These are phyloP conservation scores for Pyrgus malvae DNA, from an alignment of 2,888 invertebrate species.

Conservation along the genomic window DNA sequence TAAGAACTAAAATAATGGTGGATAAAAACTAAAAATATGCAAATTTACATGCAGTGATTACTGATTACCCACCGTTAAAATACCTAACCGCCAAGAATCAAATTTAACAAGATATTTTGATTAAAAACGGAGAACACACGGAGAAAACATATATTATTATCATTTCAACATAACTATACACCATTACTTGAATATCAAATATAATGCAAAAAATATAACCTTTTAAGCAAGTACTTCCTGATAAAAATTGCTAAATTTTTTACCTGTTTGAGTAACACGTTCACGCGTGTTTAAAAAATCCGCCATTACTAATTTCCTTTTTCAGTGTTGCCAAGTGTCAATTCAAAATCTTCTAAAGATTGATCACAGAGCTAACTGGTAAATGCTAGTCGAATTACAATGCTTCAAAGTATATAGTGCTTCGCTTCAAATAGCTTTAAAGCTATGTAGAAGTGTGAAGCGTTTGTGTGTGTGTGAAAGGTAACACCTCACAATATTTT, in stretches of 20 bases:
- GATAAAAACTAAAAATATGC: background rate
- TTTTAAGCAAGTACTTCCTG: background rate
- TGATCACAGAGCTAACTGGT: background rate
- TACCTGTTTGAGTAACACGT: conserved; percentile 3
- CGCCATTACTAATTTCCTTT: background rate
- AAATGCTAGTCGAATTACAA: background rate
- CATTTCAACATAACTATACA: conserved; percentile 4
- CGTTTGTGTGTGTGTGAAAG: too few relatives aligned
- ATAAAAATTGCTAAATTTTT: background rate
- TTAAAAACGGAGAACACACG: background rate
- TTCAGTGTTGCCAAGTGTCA: background rate
- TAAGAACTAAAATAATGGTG: conserved; percentile 1
- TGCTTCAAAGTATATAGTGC: background rate
- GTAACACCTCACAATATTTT: conserved; percentile 20
- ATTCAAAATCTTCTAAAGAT: background rate
- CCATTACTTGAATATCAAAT: background rate
- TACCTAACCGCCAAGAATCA: background rate
- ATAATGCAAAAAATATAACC: conserved; percentile 1
- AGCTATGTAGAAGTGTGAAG: too few relatives aligned
- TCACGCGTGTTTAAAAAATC: background rate
- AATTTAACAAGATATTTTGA: background rate
- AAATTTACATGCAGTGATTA: background rate
- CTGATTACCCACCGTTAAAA: background rate
- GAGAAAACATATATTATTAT: background rate
- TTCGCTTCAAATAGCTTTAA: too few relatives aligned